These are phyloP conservation scores for Eledona agricola DNA, from an alignment of 2,888 invertebrate genomes.

Conservation along the genomic window DNA sequence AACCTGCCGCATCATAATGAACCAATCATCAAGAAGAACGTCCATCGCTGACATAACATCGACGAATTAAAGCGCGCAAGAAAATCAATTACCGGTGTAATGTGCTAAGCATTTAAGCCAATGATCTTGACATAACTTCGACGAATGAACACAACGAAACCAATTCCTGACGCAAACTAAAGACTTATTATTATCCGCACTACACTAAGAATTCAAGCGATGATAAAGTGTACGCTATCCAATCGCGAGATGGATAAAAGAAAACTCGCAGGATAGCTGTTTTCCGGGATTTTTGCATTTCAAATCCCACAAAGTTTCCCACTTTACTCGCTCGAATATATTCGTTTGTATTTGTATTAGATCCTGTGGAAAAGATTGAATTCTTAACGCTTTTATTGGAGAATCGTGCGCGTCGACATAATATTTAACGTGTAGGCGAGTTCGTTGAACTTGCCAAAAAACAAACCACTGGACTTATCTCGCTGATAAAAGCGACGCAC, in stretches of 20 bases:
- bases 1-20: too few relatives aligned
- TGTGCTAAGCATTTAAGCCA: too few relatives aligned
- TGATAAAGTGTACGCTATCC: conserved; percentile 15
- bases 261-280: conserved; percentile 25
- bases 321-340: conserved; percentile 41
- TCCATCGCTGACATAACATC: too few relatives aligned
- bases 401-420: conserved; percentile 16
- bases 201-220: too few relatives aligned
- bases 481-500: neutral
- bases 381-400: conserved; percentile 18
- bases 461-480: too few relatives aligned
- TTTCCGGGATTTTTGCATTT: conserved; percentile 18
- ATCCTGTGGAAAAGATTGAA: conserved; percentile 39
- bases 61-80: too few relatives aligned
- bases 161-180: too few relatives aligned
- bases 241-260: conserved; percentile 25
- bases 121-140: too few relatives aligned
- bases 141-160: too few relatives aligned
- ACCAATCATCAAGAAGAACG: too few relatives aligned
- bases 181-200: conserved; percentile 5
- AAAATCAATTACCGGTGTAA: too few relatives aligned
- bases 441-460: conserved; percentile 8
- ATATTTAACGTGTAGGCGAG: conserved; percentile 6
- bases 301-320: conserved; percentile 39
- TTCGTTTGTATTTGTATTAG: conserved; percentile 41